Percentiles rank a stretch among this genome's conserved stretches.
These are phyloP conservation scores for Ctenochaetus hawaiiensis DNA, from an alignment of 2,797 vertebrate genomes.

Conservation along the genomic window DNA sequence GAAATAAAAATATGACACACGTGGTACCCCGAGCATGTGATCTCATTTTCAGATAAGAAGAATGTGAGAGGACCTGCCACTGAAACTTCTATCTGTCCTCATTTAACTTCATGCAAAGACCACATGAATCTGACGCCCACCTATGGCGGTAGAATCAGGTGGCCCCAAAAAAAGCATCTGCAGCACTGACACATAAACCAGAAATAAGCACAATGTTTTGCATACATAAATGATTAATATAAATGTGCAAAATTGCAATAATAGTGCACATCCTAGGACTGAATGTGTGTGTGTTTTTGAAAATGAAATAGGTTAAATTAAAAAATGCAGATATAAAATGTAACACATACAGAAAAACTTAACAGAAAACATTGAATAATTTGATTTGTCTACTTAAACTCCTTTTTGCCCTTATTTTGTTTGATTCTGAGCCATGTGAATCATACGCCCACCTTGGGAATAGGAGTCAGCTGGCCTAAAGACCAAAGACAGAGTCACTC, in stretches of 20 bases:
- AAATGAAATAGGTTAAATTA: neutral
- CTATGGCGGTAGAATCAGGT: constrained; percentile 15
- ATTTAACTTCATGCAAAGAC: constrained; percentile 43
- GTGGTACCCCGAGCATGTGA: neutral
- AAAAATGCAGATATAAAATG: neutral
- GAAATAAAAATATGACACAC: neutral
- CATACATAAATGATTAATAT: neutral
- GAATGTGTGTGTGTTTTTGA: neutral
- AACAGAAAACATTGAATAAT: neutral
- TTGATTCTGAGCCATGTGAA: constrained; percentile 34
- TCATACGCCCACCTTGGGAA: constrained; percentile 39
- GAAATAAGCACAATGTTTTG: neutral
- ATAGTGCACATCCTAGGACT: neutral
- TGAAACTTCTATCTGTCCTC: constrained; percentile 50
- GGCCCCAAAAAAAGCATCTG: constrained; percentile 51
- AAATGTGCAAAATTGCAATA: neutral
- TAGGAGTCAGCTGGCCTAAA: constrained; percentile 35
- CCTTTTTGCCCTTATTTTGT: constrained; percentile 19
- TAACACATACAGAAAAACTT: neutral
- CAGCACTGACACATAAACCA: constrained; percentile 17
- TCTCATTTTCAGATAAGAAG: constrained; percentile 16
- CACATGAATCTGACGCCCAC: constrained; percentile 56
- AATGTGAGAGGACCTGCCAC: neutral
- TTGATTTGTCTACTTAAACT: constrained; percentile 3
- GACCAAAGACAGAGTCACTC: constrained; percentile 33